Conservation (phyloP, 2,888 invertebrate species). For the Choreutis nemorana region DNA sequence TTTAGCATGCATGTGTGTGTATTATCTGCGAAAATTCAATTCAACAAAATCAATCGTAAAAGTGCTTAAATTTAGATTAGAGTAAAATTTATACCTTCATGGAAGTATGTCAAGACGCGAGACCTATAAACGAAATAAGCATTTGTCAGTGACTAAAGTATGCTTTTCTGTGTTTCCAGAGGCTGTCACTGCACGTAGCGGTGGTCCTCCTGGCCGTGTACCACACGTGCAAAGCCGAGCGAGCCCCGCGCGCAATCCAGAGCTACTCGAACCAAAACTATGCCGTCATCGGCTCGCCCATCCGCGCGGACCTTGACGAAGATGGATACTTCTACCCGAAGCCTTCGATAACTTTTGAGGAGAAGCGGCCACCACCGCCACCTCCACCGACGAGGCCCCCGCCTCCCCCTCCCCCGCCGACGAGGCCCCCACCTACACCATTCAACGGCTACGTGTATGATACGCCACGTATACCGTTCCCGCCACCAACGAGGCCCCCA, state of each 20-base stretch:
- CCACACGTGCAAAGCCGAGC: constrained; percentile 41
- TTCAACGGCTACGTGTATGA: constrained; percentile 10
- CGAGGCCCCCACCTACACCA: constrained; percentile 11
- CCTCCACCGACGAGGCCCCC: constrained; percentile 5
- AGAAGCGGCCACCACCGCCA: constrained; percentile 22
- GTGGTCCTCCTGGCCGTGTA: constrained; percentile 50
- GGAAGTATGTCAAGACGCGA: too few relatives aligned
- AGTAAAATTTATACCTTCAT: too few relatives aligned
- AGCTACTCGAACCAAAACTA: constrained; percentile 43
- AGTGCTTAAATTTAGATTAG: too few relatives aligned
- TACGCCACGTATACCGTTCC: constrained; percentile 7
- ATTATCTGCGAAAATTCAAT: too few relatives aligned
- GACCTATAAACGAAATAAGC: background rate
- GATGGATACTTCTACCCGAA: constrained; percentile 60
- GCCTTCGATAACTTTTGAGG: constrained; percentile 47
- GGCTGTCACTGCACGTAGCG: constrained; percentile 54
- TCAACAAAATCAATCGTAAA: too few relatives aligned
- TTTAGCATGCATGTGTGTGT: too few relatives aligned
- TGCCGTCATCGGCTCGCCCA: constrained; percentile 42
- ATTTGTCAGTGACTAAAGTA: background rate
- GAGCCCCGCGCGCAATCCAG: constrained; percentile 34
- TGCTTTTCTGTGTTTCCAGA: constrained; percentile 32
- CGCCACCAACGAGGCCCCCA: constrained; percentile 4
- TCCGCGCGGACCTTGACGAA: constrained; percentile 41
- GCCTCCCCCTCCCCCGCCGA: constrained; percentile 9